phyloP scores from a whole-genome alignment of 2,797 vertebrate species.

The Acrocephalus scirpaceus region DNA sequence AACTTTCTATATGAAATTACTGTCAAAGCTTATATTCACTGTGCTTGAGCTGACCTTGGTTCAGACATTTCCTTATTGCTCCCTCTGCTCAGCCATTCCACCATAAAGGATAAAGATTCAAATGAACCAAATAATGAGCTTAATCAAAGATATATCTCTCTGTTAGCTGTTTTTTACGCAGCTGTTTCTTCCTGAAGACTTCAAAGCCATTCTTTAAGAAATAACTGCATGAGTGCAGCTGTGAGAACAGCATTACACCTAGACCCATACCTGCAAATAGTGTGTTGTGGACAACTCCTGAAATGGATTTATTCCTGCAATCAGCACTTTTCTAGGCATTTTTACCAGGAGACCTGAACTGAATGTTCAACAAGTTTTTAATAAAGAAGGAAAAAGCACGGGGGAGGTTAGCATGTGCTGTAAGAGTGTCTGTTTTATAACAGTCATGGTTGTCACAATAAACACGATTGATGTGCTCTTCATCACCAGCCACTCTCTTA shows the following conservation, averaged over 20 bases:
- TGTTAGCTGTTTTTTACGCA: background rate
- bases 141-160: background rate
- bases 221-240: background rate
- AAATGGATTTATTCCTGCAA: background rate
- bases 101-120: background rate
- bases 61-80: background rate
- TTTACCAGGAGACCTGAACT: background rate
- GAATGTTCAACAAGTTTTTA: constrained; percentile 1
- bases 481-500: constrained; percentile 47
- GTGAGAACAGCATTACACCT: background rate
- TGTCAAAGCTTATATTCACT: background rate
- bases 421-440: constrained; percentile 63
- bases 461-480: constrained; percentile 72
- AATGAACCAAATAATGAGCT: background rate
- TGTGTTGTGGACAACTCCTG: background rate
- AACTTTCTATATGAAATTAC: background rate
- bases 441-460: constrained; percentile 62
- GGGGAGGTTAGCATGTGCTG: constrained; percentile 8
- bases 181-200: background rate
- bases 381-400: background rate
- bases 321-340: background rate
- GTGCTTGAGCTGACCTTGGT: background rate
- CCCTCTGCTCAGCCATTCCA: background rate
- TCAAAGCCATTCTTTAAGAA: background rate
- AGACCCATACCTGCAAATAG: background rate